These are phyloP conservation scores for Lobophora halterata DNA, from an alignment of 2,888 invertebrate species.

Conservation along the genomic window DNA sequence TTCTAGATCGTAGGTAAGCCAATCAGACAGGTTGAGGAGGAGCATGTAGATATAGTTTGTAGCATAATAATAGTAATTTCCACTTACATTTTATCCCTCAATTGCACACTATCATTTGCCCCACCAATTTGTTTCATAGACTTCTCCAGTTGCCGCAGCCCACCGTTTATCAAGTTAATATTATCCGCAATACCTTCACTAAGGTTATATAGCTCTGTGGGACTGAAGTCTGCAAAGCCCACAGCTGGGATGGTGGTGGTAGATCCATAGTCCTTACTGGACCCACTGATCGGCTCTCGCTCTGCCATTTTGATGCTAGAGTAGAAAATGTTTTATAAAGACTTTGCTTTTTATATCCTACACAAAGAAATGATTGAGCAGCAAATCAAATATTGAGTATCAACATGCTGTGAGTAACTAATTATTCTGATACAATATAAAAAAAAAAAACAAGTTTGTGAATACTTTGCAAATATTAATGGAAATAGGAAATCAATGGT, in stretches of 20 bases:
- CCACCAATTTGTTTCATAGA: conserved; percentile 88
- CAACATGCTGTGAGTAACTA: no score
- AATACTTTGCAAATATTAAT: no score
- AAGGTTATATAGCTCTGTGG: conserved; percentile 88
- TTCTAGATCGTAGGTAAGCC: no score
- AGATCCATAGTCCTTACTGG: conserved; percentile 67
- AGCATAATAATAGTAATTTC: not conserved
- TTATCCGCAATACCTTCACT: conserved; percentile 91
- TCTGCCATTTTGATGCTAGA: conserved; percentile 57
- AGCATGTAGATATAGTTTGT: no score
- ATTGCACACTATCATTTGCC: conserved; percentile 84
- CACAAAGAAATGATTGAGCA: no score
- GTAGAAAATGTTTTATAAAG: not conserved
- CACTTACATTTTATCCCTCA: conserved; percentile 70
- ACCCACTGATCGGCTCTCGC: conserved; percentile 62
- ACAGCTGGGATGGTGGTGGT: conserved; percentile 83
- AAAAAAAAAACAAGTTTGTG: no score
- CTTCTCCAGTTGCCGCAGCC: conserved; percentile 86
- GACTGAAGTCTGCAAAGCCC: conserved; percentile 85
- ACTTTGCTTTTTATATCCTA: no score
- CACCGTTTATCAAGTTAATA: conserved; percentile 88
- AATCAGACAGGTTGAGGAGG: no score
- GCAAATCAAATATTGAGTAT: no score
- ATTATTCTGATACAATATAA: no score
- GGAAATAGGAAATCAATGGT: no score